These are phyloP conservation scores for Anastrepha obliqua DNA, from an alignment of 1,140 invertebrate species.

Conservation along the genomic window DNA sequence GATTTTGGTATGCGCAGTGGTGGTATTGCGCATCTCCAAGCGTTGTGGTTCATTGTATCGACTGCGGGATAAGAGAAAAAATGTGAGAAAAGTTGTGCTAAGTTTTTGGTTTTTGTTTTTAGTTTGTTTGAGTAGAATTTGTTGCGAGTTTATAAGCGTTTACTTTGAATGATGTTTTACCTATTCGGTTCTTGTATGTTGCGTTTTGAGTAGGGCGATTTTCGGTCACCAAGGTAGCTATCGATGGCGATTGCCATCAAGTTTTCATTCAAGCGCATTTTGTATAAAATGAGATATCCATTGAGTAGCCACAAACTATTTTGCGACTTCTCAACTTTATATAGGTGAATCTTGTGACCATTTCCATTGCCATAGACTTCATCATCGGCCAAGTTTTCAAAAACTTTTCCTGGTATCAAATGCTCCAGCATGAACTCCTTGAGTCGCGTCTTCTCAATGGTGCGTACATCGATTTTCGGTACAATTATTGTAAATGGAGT, in stretches of 20 bases:
- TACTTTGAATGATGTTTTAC: conserved; percentile 59
- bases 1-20: conserved; percentile 71
- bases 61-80: conserved; percentile 56
- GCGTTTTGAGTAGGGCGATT: conserved; percentile 72
- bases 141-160: not conserved
- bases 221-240: conserved; percentile 73
- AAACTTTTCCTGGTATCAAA: conserved; percentile 76
- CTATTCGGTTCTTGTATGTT: conserved; percentile 74
- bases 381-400: conserved; percentile 76
- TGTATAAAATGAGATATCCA: conserved; percentile 72
- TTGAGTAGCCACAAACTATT: conserved; percentile 75
- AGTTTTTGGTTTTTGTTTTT: not conserved
- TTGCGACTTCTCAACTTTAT: conserved; percentile 76
- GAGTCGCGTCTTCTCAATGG: conserved; percentile 74
- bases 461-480: conserved; percentile 76
- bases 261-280: conserved; percentile 71
- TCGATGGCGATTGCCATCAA: conserved; percentile 72
- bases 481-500: conserved; percentile 78
- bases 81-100: conserved; percentile 54
- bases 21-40: conserved; percentile 71
- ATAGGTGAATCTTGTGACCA: conserved; percentile 74
- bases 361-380: conserved; percentile 72
- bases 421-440: conserved; percentile 78
- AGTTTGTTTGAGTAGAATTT: conserved; percentile 14
- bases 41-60: conserved; percentile 73